Evolutionary conservation across 2,113 vertebrate genomes (phyloP).

Genomic region (Hemiscyllium ocellatum): DNA sequence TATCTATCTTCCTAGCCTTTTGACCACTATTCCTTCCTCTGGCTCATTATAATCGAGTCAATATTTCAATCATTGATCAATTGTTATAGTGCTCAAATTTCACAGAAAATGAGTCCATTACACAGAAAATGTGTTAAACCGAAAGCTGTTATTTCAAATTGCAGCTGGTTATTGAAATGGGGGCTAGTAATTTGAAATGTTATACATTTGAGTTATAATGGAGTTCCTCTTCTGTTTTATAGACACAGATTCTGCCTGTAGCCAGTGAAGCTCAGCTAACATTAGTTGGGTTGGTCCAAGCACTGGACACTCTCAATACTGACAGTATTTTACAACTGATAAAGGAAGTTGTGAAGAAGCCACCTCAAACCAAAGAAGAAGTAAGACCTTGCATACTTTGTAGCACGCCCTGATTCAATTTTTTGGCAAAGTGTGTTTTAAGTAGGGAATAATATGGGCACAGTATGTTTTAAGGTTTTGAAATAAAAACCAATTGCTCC

Average conservation of each 20-base stretch:
- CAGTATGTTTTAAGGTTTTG: background rate
- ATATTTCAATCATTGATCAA: background rate
- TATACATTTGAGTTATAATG: background rate
- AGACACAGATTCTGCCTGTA: constrained; percentile 66
- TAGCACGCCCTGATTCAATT: background rate
- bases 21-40: background rate
- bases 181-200: background rate
- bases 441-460: background rate
- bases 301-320: constrained; percentile 66
- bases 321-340: constrained; percentile 76
- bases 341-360: constrained; percentile 93
- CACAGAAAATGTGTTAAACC: background rate
- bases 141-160: background rate
- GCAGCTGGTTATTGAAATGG: background rate
- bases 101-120: background rate
- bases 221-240: background rate
- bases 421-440: background rate
- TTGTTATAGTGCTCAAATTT: background rate
- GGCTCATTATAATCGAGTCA: background rate
- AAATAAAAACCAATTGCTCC: background rate
- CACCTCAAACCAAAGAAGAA: constrained; percentile 83
- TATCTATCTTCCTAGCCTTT: background rate
- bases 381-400: constrained; percentile 49
- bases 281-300: constrained; percentile 79
- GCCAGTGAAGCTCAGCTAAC: constrained; percentile 68